Percentiles rank a stretch among this genome's conserved stretches.
Conservation (phyloP, 1,140 invertebrate genomes). For the Bombyx mori region DNA sequence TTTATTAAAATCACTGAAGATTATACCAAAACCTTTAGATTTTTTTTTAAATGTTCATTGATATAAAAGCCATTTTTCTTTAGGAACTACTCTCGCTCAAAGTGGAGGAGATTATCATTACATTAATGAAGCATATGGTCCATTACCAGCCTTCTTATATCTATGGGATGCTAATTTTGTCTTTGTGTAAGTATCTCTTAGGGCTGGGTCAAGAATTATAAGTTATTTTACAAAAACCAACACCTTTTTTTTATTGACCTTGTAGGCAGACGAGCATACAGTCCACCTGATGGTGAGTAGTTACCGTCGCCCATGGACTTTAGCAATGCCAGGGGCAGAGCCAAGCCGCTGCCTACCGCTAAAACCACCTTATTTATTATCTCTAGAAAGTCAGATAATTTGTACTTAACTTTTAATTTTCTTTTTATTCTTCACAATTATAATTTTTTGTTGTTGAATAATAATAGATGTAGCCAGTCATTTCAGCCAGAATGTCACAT, state of each 20-base stretch:
- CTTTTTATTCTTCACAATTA: too few species aligned
- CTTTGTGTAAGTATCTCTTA: conserved; percentile 77
- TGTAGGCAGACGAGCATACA: too few species aligned
- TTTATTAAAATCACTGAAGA: too few species aligned
- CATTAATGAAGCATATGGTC: conserved; percentile 92
- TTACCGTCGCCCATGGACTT: too few species aligned
- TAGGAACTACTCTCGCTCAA: conserved; percentile 74
- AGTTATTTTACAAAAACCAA: not conserved
- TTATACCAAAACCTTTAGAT: too few species aligned
- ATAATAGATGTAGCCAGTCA: not conserved
- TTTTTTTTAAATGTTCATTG: too few species aligned
- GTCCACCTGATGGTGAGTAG: too few species aligned
- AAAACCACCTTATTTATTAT: not conserved
- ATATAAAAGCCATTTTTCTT: too few species aligned
- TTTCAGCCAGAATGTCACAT: not conserved
- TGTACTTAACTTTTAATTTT: not conserved
- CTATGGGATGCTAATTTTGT: conserved; percentile 91
- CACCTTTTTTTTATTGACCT: not conserved
- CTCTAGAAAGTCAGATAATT: not conserved
- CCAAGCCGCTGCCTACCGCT: too few species aligned
- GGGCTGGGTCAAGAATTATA: not conserved
- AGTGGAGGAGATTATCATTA: conserved; percentile 96
- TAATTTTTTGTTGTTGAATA: not conserved
- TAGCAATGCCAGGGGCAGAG: too few species aligned
- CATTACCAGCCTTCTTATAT: conserved; percentile 93